phyloP scores from a whole-genome alignment of 2,888 invertebrate genomes.

The Noctua janthina region DNA sequence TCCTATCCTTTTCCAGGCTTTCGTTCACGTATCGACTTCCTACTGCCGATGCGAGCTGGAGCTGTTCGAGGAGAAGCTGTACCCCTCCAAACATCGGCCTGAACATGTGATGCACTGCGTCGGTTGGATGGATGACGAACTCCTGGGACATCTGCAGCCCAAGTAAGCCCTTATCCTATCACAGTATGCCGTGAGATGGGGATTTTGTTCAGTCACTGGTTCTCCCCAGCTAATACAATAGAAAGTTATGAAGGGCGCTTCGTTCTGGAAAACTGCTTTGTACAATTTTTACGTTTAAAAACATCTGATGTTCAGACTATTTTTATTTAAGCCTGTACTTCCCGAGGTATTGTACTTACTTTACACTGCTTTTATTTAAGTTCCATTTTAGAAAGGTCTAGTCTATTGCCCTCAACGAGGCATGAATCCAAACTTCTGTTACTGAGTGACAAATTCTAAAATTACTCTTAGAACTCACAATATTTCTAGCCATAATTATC shows the following conservation, averaged over 20 bases:
- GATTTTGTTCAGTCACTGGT: not conserved
- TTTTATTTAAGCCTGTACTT: not conserved
- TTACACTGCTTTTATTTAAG: too few species aligned
- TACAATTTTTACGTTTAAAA: not conserved
- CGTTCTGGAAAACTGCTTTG: not conserved
- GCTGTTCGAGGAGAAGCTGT: slow-evolving; percentile 94
- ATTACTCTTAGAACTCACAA: not conserved
- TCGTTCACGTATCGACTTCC: slow-evolving; percentile 97
- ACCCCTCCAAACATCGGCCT: slow-evolving; percentile 92
- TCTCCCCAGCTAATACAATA: not conserved
- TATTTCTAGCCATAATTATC: not conserved
- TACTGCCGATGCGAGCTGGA: slow-evolving; percentile 97
- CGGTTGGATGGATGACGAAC: slow-evolving; percentile 92
- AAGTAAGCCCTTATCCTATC: slow-evolving; percentile 83
- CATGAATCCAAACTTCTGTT: not conserved
- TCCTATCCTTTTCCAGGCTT: slow-evolving; percentile 83
- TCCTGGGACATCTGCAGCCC: slow-evolving; percentile 91
- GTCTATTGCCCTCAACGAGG: not conserved
- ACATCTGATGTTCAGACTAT: not conserved
- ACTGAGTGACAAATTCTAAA: not conserved
- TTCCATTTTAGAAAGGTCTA: too few species aligned
- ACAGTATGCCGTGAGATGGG: not conserved
- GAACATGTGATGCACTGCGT: slow-evolving; percentile 92
- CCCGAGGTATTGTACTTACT: not conserved
- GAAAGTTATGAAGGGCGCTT: not conserved